phyloP scores from a whole-genome alignment of 37 sponge, comb jelly and placozoan species.

The Theonella swinhoei region DNA sequence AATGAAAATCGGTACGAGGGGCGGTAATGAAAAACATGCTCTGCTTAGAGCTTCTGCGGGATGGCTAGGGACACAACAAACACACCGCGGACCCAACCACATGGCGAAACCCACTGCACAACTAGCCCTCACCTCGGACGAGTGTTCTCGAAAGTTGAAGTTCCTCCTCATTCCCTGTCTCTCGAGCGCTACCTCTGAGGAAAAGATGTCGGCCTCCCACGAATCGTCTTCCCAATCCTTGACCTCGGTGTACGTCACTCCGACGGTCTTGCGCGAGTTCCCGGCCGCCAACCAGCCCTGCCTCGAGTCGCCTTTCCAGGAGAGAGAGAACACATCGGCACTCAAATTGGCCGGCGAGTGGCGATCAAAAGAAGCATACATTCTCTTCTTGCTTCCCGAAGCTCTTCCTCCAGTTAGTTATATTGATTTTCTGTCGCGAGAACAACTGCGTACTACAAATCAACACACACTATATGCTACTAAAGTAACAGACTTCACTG shows the following conservation, averaged over 20 bases:
- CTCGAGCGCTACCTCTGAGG: constrained; percentile 38
- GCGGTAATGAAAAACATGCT: too few relatives aligned
- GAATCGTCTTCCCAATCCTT: constrained; percentile 24
- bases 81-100: too few relatives aligned
- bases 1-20: too few relatives aligned
- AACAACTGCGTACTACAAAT: neutral
- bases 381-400: constrained; percentile 6
- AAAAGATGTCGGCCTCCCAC: neutral
- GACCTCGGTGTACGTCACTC: constrained; percentile 79
- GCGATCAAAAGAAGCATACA: constrained; percentile 74
- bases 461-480: neutral
- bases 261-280: constrained; percentile 76
- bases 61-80: too few relatives aligned
- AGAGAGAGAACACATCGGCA: constrained; percentile 60
- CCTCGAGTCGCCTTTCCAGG: constrained; percentile 77
- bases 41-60: too few relatives aligned
- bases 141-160: constrained; percentile 91
- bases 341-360: constrained; percentile 47
- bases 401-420: neutral
- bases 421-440: neutral
- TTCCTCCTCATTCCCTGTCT: constrained; percentile 74
- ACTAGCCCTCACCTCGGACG: constrained; percentile 86
- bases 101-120: too few relatives aligned
- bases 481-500: neutral
- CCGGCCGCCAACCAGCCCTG: constrained; percentile 84